Percentiles rank a stretch among this genome's conserved stretches.
Conservation (phyloP, 2,888 invertebrate genomes). For the Lycaena phlaeas region DNA sequence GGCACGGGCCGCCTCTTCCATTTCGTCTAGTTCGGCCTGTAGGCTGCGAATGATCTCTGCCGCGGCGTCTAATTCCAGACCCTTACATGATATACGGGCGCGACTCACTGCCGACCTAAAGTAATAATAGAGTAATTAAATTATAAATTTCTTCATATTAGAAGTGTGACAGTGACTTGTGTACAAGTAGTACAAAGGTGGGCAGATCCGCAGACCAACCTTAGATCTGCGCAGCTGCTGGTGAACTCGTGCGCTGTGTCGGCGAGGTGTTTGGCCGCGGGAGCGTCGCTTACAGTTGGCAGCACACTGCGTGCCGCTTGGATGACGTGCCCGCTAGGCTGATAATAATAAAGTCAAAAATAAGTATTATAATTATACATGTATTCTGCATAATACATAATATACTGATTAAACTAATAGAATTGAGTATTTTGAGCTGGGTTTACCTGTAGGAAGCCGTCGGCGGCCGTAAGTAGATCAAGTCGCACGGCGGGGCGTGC, state of each 20-base stretch:
- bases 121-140: background rate
- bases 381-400: too few species aligned
- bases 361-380: background rate
- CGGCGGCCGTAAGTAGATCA: conserved; percentile 86
- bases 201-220: too few species aligned
- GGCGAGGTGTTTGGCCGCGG: conserved; percentile 82
- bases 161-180: too few species aligned
- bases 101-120: conserved; percentile 74
- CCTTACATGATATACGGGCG: conserved; percentile 85
- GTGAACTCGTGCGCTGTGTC: conserved; percentile 80
- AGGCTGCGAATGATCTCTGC: conserved; percentile 85
- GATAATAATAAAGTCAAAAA: background rate
- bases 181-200: too few species aligned
- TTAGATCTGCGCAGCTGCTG: conserved; percentile 77
- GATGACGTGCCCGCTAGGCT: conserved; percentile 20
- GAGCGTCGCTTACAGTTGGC: conserved; percentile 86
- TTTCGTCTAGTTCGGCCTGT: conserved; percentile 86
- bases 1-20: conserved; percentile 81
- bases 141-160: background rate
- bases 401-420: too few species aligned
- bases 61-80: conserved; percentile 89
- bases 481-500: conserved; percentile 84
- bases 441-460: conserved; percentile 85
- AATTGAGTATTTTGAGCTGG: too few species aligned
- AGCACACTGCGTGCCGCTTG: conserved; percentile 83